A percentile compares a stretch with the other conserved stretches of the same genome.
Conservation (phyloP, 2,888 invertebrate species). For the Lapara coniferarum region DNA sequence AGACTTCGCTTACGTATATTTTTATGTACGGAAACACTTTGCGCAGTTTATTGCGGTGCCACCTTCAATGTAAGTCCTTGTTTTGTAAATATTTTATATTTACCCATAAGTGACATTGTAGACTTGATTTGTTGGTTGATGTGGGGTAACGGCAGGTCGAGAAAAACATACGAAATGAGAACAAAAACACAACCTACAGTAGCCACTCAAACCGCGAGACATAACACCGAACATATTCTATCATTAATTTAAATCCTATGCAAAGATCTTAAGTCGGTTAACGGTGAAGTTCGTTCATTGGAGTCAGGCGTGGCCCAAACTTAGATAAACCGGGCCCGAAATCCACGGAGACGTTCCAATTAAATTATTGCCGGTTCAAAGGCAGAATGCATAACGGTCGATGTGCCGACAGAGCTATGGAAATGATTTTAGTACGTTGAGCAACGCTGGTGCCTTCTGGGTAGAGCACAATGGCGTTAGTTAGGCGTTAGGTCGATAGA, state of each 20-base stretch:
- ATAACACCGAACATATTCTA: not conserved
- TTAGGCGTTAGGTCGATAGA: not conserved
- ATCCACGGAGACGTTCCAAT: slow-evolving; percentile 67
- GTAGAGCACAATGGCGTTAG: slow-evolving; percentile 40
- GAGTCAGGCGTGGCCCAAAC: slow-evolving; percentile 55
- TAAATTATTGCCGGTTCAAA: slow-evolving; percentile 78
- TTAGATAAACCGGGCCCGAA: slow-evolving; percentile 47
- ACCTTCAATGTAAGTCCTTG: slow-evolving; percentile 14
- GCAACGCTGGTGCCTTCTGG: slow-evolving; percentile 30
- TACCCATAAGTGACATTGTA: slow-evolving; percentile 8
- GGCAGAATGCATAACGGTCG: slow-evolving; percentile 69
- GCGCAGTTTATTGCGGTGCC: slow-evolving; percentile 28
- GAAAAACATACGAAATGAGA: too few species aligned
- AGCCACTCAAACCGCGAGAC: too few species aligned
- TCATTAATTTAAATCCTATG: slow-evolving; percentile 2
- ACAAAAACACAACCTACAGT: too few species aligned
- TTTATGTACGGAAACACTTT: slow-evolving; percentile 33
- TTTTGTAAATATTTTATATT: slow-evolving; percentile 21
- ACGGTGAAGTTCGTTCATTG: slow-evolving; percentile 64
- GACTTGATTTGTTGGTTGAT: slow-evolving; percentile 2
- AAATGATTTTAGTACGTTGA: slow-evolving; percentile 64
- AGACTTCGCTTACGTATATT: slow-evolving; percentile 25
- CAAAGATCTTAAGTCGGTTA: slow-evolving; percentile 53
- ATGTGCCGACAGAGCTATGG: slow-evolving; percentile 57
- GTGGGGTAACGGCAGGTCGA: not conserved